Percentiles rank a stretch among this genome's conserved stretches.
These are phyloP conservation scores for Apis florea DNA, from an alignment of 1,140 invertebrate species.

Conservation along the genomic window DNA sequence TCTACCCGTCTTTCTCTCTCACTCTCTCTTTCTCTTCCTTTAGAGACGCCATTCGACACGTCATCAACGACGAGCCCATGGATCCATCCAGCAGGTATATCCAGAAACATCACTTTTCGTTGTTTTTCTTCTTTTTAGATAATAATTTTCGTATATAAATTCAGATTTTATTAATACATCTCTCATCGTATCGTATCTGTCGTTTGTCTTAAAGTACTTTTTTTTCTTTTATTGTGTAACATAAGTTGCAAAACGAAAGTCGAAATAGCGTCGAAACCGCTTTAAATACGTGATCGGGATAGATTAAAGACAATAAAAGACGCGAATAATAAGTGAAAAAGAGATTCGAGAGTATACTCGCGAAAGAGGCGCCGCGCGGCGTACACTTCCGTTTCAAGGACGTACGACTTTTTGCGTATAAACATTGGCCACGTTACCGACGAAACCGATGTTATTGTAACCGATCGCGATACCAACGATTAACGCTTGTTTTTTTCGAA, in stretches of 20 bases:
- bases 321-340: too few relatives aligned
- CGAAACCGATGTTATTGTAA: neutral
- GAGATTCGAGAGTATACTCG: too few relatives aligned
- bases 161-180: neutral
- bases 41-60: neutral
- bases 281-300: neutral
- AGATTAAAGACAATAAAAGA: too few relatives aligned
- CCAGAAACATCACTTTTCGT: neutral
- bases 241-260: too few relatives aligned
- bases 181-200: neutral
- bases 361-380: too few relatives aligned
- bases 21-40: neutral
- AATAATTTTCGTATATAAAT: neutral
- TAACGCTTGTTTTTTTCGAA: neutral
- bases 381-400: too few relatives aligned
- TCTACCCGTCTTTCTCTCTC: conserved; percentile 45
- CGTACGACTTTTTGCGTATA: too few relatives aligned
- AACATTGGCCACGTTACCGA: neutral
- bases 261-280: neutral
- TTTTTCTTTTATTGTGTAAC: neutral
- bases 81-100: conserved; percentile 14
- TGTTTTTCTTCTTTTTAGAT: neutral
- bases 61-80: neutral
- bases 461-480: neutral
- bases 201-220: neutral